Evolutionary conservation across 2,888 invertebrate species (phyloP).

Genomic region (Tigriopus californicus): DNA sequence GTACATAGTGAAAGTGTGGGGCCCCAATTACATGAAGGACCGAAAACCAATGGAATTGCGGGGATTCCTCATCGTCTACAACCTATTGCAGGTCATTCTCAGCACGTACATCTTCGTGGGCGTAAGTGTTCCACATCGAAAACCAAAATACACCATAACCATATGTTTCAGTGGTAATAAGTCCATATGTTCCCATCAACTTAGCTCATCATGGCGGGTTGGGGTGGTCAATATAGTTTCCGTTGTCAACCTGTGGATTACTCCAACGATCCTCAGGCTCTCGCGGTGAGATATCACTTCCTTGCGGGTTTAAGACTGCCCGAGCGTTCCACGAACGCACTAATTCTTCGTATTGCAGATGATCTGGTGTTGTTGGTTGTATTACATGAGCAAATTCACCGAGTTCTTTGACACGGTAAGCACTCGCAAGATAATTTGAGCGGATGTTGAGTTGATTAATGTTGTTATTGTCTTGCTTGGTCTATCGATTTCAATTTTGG

Average conservation of each 20-base stretch:
- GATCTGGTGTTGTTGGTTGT: slow-evolving; percentile 87
- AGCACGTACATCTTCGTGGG: slow-evolving; percentile 61
- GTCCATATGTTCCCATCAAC: slow-evolving; percentile 28
- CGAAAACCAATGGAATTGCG: slow-evolving; percentile 60
- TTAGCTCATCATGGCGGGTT: slow-evolving; percentile 75
- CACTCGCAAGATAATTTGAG: slow-evolving; percentile 20
- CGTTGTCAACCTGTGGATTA: slow-evolving; percentile 54
- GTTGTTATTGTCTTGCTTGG: slow-evolving; percentile 3
- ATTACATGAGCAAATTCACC: slow-evolving; percentile 86
- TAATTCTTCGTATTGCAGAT: slow-evolving; percentile 43
- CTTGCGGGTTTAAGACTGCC: background rate
- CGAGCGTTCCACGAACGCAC: too few species aligned
- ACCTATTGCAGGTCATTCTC: slow-evolving; percentile 61
- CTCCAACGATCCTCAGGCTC: slow-evolving; percentile 41
- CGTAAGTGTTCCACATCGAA: slow-evolving; percentile 30
- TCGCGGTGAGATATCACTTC: slow-evolving; percentile 40
- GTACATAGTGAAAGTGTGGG: slow-evolving; percentile 65
- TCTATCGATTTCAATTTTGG: background rate
- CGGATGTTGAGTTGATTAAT: slow-evolving; percentile 3
- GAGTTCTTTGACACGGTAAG: slow-evolving; percentile 90
- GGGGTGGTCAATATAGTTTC: slow-evolving; percentile 86
- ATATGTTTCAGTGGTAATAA: background rate
- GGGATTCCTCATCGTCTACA: slow-evolving; percentile 56
- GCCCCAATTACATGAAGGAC: slow-evolving; percentile 66
- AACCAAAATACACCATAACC: background rate